These are phyloP conservation scores for Chunga burmeisteri DNA, from an alignment of 2,113 vertebrate species.

Conservation along the genomic window DNA sequence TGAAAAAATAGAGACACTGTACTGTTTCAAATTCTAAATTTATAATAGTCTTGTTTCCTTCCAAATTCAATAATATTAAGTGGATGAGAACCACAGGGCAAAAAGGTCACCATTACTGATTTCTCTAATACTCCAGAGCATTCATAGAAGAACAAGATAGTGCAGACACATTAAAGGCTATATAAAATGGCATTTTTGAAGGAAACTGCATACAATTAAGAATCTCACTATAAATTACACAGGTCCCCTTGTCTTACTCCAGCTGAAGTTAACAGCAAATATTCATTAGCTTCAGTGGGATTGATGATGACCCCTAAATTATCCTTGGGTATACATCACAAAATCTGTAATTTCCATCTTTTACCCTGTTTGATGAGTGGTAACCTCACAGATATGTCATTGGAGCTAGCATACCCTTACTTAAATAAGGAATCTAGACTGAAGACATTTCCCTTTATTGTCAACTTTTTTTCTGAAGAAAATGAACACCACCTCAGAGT, in stretches of 20 bases:
- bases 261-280: background rate
- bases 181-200: background rate
- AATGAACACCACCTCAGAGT: background rate
- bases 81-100: background rate
- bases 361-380: background rate
- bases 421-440: background rate
- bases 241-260: background rate
- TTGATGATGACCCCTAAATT: background rate
- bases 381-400: background rate
- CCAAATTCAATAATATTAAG: background rate
- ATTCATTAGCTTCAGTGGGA: background rate
- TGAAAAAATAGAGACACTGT: background rate
- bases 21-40: background rate
- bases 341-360: background rate
- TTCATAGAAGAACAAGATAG: background rate
- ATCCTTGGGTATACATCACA: background rate
- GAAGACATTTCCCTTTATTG: background rate
- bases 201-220: background rate
- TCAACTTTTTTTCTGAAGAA: background rate
- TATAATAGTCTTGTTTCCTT: background rate
- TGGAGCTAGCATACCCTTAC: background rate
- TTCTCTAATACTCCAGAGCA: background rate
- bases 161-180: background rate
- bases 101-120: background rate
- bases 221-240: background rate